phyloP scores from a whole-genome alignment of 1,140 invertebrate genomes.

The Plectus sambesii region DNA sequence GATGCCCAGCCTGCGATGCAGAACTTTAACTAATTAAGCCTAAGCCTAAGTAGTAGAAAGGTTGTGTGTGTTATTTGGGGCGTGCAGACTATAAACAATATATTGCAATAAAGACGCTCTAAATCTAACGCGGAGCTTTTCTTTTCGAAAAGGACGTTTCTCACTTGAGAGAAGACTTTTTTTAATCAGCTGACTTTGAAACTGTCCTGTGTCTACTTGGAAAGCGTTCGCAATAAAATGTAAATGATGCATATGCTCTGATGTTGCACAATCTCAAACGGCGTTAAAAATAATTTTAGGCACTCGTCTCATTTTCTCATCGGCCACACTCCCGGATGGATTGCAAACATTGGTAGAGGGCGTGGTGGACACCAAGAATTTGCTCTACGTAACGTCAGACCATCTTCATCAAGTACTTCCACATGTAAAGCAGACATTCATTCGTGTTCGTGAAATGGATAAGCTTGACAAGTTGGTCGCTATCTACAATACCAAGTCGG shows the following conservation, averaged over 20 bases:
- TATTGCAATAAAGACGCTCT: no score
- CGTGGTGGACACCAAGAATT: slow-evolving; percentile 15
- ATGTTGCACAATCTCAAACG: background rate
- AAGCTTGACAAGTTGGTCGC: slow-evolving; percentile 55
- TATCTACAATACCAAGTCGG: slow-evolving; percentile 18
- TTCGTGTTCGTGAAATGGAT: slow-evolving; percentile 57
- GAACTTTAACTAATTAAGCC: no score
- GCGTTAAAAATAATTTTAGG: background rate
- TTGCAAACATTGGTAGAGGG: slow-evolving; percentile 21
- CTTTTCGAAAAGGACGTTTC: no score
- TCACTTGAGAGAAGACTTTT: no score
- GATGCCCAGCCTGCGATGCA: no score
- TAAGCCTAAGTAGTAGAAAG: no score
- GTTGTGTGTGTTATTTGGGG: no score
- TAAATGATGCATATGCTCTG: background rate
- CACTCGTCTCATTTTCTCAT: slow-evolving; percentile 16
- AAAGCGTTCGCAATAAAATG: no score
- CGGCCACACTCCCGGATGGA: slow-evolving; percentile 24
- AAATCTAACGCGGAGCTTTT: no score
- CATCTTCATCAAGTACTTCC: slow-evolving; percentile 61
- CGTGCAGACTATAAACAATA: no score
- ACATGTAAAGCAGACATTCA: slow-evolving; percentile 73
- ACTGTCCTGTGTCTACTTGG: no score
- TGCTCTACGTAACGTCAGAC: slow-evolving; percentile 21
- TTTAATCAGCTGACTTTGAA: no score